Base-by-base conservation (phyloP, 2,113 vertebrate species). In the Saccopteryx bilineata region DNA sequence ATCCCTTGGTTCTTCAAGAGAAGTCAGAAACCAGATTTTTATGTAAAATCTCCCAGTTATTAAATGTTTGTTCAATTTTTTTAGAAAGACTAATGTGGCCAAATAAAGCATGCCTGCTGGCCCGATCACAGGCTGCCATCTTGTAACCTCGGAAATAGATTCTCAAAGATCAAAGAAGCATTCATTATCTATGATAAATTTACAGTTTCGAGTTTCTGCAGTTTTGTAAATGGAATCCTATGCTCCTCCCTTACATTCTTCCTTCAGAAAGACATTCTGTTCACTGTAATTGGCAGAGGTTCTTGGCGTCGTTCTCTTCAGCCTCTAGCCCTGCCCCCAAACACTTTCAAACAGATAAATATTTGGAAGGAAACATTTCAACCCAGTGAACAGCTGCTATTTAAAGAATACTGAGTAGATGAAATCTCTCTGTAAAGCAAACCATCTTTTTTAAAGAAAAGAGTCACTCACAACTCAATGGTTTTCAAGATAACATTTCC, bases 351-450 rank as follows among this genome's bases (percentile, higher is more conserved):
- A 78, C 10, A 76, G 81, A 96, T 96, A 97, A 96, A 96, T 94
- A 97, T 95, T 96, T 94, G 78, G 24, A 92, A 87, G 76, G 63
- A 93, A 96, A 85, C 81, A 95, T 90, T 92, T 96, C 88, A 80
- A 78, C 61, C 72, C 76, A 68, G 46, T 5, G 69, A 95, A 74
- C 31, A 33, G 91, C 50, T 69, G 91, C 94, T 92, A 95, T 75
- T 95, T 93, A 96, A 94, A 78, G 81, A 39, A 23, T 26, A 81
- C 21, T 1, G 58, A 84, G 60, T 31, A 31, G 60, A 68, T 78
- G 85, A 60, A 71, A 75, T 82, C 39, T 48, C 48, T 86, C 26
- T 50, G 33, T 74, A 69, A 80, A 80, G n/a, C 76, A 71, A 66
- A 48, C 2, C 54, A 24, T 84, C 31, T 21, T 89, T 58, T 28